These are phyloP conservation scores for Parascotia fuliginaria DNA, from an alignment of 2,888 invertebrate species.

Conservation along the genomic window DNA sequence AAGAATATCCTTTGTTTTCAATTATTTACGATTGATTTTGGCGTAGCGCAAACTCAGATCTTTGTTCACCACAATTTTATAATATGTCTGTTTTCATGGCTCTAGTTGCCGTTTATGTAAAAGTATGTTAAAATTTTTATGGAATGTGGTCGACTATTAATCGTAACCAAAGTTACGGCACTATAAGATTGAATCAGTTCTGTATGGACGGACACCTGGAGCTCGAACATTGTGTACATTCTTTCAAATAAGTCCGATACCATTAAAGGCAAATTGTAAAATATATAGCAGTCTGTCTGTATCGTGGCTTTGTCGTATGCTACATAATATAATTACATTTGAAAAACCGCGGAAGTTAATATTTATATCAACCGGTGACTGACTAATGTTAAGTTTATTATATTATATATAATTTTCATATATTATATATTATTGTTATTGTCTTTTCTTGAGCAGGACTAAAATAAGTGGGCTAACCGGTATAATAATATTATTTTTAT, in stretches of 20 bases:
- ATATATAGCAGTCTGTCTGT: conserved; percentile 24
- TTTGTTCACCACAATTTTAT: too few species aligned
- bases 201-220: conserved; percentile 34
- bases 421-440: too few species aligned
- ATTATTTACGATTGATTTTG: too few species aligned
- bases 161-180: conserved; percentile 12
- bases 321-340: conserved; percentile 38
- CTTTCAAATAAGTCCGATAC: conserved; percentile 38
- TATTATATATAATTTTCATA: conserved; percentile 11
- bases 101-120: not conserved
- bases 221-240: conserved; percentile 35
- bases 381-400: conserved; percentile 40
- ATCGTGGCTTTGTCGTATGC: conserved; percentile 43
- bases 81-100: too few species aligned
- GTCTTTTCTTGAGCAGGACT: too few species aligned
- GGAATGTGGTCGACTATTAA: conserved; percentile 16
- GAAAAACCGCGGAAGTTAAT: conserved; percentile 56
- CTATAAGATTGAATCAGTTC: conserved; percentile 22
- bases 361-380: conserved; percentile 41
- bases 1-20: too few species aligned
- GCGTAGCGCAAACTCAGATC: too few species aligned
- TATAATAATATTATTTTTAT: too few species aligned
- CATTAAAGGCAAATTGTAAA: conserved; percentile 46
- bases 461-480: too few species aligned
- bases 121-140: conserved; percentile 12